Percentiles rank a stretch among this genome's conserved stretches.
phyloP scores from a whole-genome alignment of 2,888 invertebrate species.

The Phortica okadai region DNA sequence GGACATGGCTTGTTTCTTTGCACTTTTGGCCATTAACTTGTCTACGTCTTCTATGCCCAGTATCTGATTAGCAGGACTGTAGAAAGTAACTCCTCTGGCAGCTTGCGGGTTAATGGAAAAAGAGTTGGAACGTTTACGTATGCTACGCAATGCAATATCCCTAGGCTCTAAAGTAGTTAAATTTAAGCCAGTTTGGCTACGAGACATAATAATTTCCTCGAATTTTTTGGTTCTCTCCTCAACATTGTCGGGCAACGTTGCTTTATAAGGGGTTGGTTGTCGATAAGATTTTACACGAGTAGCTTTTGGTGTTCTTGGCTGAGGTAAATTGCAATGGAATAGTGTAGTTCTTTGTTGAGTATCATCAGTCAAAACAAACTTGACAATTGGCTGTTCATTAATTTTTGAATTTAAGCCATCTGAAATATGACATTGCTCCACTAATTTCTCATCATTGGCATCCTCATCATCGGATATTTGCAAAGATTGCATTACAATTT shows the following conservation, averaged over 20 bases:
- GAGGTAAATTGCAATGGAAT: constrained; percentile 2
- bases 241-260: constrained; percentile 28
- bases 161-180: constrained; percentile 46
- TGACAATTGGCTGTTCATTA: constrained; percentile 16
- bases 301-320: constrained; percentile 27
- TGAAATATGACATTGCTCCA: too few species aligned
- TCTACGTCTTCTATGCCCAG: constrained; percentile 59
- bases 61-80: constrained; percentile 65
- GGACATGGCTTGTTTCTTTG: constrained; percentile 33
- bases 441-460: background rate
- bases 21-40: constrained; percentile 46
- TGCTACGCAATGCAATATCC: constrained; percentile 48
- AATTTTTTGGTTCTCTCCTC: constrained; percentile 15
- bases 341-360: constrained; percentile 36
- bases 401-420: too few species aligned
- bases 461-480: constrained; percentile 46
- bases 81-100: constrained; percentile 61
- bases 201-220: background rate
- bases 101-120: constrained; percentile 45
- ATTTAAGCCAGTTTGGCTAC: constrained; percentile 3
- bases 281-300: constrained; percentile 43
- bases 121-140: constrained; percentile 68
- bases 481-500: constrained; percentile 41
- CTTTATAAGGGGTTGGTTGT: constrained; percentile 61
- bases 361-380: constrained; percentile 35